These are phyloP conservation scores for Micromys minutus DNA, from an alignment of 2,113 vertebrate species.

Conservation along the genomic window DNA sequence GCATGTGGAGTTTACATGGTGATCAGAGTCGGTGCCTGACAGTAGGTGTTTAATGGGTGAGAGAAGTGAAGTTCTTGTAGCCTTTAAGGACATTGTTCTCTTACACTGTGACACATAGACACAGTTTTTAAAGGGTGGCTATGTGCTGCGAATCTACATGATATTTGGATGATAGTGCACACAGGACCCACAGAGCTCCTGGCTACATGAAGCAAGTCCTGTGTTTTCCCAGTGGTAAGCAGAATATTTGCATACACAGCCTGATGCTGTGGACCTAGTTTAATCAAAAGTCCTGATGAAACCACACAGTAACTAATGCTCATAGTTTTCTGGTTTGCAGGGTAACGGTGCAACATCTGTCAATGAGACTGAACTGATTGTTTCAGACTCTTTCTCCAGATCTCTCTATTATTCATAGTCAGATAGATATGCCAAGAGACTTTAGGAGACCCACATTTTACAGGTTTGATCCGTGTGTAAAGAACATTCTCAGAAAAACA, in stretches of 20 bases:
- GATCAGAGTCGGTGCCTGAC: background rate
- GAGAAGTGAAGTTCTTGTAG: background rate
- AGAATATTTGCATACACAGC: background rate
- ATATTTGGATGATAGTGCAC: background rate
- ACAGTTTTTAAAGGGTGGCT: background rate
- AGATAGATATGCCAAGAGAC: background rate
- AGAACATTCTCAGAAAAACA: slow-evolving; percentile 39
- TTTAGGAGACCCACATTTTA: slow-evolving; percentile 6
- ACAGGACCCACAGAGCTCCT: background rate
- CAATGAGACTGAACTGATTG: background rate
- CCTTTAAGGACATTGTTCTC: background rate
- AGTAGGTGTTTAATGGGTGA: background rate
- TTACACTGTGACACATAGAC: background rate
- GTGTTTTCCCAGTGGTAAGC: background rate
- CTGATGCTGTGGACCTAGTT: background rate
- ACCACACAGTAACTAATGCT: background rate
- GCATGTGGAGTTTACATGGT: background rate
- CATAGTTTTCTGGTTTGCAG: background rate
- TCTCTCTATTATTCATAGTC: background rate
- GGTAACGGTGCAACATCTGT: background rate
- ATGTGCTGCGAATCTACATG: background rate
- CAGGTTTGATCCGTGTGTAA: background rate
- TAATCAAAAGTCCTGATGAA: background rate
- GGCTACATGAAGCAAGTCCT: background rate
- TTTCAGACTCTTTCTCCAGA: background rate